A percentile compares a stretch with the other conserved stretches of the same genome.
Conservation (phyloP, 1,140 invertebrate species). For the Zaprionus gabonicus region DNA sequence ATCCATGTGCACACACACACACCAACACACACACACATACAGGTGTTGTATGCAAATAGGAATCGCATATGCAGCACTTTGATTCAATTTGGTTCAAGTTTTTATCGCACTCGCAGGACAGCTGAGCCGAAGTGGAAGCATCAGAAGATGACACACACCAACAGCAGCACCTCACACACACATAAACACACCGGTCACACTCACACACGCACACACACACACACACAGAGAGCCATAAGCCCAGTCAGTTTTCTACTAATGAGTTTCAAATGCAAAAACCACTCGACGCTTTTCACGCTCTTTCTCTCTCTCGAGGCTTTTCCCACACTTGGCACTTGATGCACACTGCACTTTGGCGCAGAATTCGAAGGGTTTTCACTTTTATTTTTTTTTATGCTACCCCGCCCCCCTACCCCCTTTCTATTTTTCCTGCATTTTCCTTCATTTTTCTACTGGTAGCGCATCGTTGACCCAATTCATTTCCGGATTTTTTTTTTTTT, state of each 20-base stretch:
- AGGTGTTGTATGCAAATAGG: constrained; percentile 29
- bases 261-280: constrained; percentile 75
- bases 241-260: constrained; percentile 57
- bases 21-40: constrained; percentile 21
- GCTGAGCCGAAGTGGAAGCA: constrained; percentile 13
- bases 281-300: constrained; percentile 14
- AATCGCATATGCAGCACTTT: constrained; percentile 54
- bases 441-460: constrained; percentile 50
- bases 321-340: constrained; percentile 51
- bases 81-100: constrained; percentile 69
- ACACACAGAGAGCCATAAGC: background rate
- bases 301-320: constrained; percentile 24
- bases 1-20: constrained; percentile 13
- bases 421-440: background rate
- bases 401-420: background rate
- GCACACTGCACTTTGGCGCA: constrained; percentile 61
- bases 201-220: background rate
- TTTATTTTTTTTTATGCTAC: constrained; percentile 6
- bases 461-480: constrained; percentile 66
- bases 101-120: constrained; percentile 42
- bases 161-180: constrained; percentile 2
- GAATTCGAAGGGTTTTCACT: constrained; percentile 61
- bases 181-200: constrained; percentile 7
- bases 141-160: constrained; percentile 42
- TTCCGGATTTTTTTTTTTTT: background rate